Percentiles rank a stretch among this genome's conserved stretches.
Conservation (phyloP, 2,113 vertebrate genomes). For the Psilopsiagon aurifrons region DNA sequence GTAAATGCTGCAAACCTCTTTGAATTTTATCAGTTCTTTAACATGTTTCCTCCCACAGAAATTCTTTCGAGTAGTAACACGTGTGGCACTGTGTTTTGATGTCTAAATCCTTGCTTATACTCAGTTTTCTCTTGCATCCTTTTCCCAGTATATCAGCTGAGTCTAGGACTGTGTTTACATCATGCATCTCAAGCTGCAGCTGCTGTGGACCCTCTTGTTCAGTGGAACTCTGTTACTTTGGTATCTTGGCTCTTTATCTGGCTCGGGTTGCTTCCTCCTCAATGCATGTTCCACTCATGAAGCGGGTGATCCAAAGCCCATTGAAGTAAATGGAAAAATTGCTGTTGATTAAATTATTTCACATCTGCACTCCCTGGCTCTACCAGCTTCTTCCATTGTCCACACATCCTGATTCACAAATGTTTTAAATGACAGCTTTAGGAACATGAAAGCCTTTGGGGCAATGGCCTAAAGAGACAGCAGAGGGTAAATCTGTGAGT, state of each 20-base stretch:
- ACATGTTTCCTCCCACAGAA: background rate
- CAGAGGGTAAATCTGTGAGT: conserved; percentile 61
- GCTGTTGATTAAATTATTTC: conserved; percentile 68
- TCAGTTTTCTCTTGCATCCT: background rate
- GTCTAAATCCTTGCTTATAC: conserved; percentile 13
- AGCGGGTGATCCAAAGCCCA: conserved; percentile 63
- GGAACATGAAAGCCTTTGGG: conserved; percentile 66
- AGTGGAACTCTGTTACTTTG: conserved; percentile 62
- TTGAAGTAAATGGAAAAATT: conserved; percentile 71
- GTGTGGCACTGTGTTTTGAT: background rate
- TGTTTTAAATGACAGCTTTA: conserved; percentile 69
- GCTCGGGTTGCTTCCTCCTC: conserved; percentile 64
- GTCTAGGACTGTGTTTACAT: background rate
- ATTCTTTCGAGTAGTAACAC: background rate
- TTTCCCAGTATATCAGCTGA: conserved; percentile 18
- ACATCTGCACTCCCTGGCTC: conserved; percentile 66
- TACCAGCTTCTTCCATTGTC: conserved; percentile 67
- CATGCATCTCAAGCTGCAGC: conserved; percentile 58
- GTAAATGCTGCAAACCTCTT: background rate
- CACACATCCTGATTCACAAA: conserved; percentile 69
- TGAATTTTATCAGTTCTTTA: background rate
- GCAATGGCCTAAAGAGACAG: conserved; percentile 65
- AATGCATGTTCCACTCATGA: conserved; percentile 60
- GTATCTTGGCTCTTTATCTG: conserved; percentile 70
- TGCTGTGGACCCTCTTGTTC: conserved; percentile 59